Evolutionary conservation across 2,797 vertebrate species (phyloP).

Genomic region (Coilia nasus): DNA sequence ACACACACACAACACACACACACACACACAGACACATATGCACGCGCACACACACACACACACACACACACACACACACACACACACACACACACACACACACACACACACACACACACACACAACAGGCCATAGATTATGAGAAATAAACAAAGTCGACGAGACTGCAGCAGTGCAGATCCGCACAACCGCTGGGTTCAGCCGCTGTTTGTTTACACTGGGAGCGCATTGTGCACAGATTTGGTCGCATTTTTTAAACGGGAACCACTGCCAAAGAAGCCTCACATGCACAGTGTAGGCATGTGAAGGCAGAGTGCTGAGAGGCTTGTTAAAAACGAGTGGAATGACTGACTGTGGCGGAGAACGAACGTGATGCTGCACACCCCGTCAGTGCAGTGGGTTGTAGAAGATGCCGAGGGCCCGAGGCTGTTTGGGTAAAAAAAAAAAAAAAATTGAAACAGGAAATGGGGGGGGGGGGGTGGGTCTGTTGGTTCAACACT

Average conservation of each 20-base stretch:
- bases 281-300: not conserved
- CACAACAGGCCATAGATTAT: not conserved
- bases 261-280: not conserved
- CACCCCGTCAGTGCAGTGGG: not conserved
- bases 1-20: not conserved
- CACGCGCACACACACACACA: too few relatives aligned
- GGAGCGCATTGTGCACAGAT: not conserved
- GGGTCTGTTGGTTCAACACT: slow-evolving; percentile 12
- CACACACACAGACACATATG: not conserved
- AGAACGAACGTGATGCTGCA: not conserved
- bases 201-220: not conserved
- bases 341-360: not conserved
- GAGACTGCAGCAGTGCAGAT: not conserved
- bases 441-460: slow-evolving; percentile 7
- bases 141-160: not conserved
- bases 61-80: too few relatives aligned
- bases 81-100: not conserved
- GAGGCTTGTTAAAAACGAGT: not conserved
- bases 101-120: too few relatives aligned
- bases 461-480: slow-evolving; percentile 6
- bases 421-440: slow-evolving; percentile 4
- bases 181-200: not conserved
- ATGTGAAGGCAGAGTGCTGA: not conserved
- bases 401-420: slow-evolving; percentile 6
- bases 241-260: not conserved